Evolutionary conservation across 2,888 invertebrate species (phyloP), one percentile per base, ranked within the genome.

Genomic region (Ectemnius continuus): DNA sequence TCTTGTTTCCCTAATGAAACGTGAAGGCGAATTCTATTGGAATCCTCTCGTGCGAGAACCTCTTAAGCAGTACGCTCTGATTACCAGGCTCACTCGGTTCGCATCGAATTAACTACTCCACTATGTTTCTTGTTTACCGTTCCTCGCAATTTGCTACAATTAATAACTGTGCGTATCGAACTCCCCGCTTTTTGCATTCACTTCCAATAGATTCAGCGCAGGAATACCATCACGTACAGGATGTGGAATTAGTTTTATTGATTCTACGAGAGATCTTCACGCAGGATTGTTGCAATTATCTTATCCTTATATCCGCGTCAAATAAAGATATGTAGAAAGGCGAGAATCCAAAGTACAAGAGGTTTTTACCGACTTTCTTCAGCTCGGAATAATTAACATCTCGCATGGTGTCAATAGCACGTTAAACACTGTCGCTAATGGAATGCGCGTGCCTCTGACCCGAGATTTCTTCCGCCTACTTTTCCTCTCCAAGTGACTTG

Each of bases 11-110:
- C 69, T 80, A 80, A 75, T 75, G 75, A 68, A 56, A 76, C 81
- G 81, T 70, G 74, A 70, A 78, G 67, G 57, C 46, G 68, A 70
- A 74, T 68, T 80, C 68, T 57, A 76, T 67, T 52, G 14, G 36
- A 61, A 60, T 73, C 52, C 16, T 28, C 26, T 68, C 59, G 45
- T 67, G 60, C 60, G 46, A 26, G 45, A 20, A 46, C 58, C 67
- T 74, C 66, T 56, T 60, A 67, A 72, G 68, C 52, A 36, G 14
- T 62, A 71, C 60, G 80, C 69, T 77, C 75, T 68, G 61, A 67
- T 75, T 80, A 58, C 58, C 36, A 11, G 46, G 18, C 13, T 16
- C 52, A 4, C 14, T 52, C 16, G 16, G 52, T 52, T 52, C 52
- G 16, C 14, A 14, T 52, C 16, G 11, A 45, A n/a, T 58, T 18